Evolutionary conservation across 2,113 vertebrate genomes (phyloP), one percentile per base, ranked within the genome.

Genomic region (Stigmatopora argus): DNA sequence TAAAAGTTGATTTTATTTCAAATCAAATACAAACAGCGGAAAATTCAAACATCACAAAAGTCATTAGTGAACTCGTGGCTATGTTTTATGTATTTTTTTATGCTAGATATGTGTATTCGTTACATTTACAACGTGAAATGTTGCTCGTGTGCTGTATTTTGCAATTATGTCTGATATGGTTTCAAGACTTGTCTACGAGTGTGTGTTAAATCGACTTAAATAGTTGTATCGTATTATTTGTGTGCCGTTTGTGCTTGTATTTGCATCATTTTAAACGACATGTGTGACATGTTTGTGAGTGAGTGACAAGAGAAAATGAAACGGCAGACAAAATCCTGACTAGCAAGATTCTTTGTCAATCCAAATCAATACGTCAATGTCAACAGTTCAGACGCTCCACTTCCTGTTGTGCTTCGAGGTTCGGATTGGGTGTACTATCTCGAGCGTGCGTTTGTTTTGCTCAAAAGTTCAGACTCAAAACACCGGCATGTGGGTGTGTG

Each of bases 21-120:
- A 69, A 70, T 49, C 61, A 49, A 48, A 19, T 51, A 38, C 52
- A 70, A 70, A 70, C 68, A 57, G 19, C 7, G 3, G 14, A 23
- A 21, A 45, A 23, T 13, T 8, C 1, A 38, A 4, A 41, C 34
- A 41, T 14, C 11, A 61, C 38, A 45, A 23, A 17, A 12, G 35
- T 44, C 2, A 53, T 41, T 41, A 8, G 38, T 41, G 38, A 8
- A 41, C 9, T 41, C 26, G 2, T n/a, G n/a, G n/a, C n/a, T 51
- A 3, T 52, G 10, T 52, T 18, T 8, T 49, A 49, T 49, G 48
- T 8, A 8, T 49, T 2, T n/a, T 51, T 51, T 7, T 7, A 1
- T 41, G 38, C 9, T 7, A 3, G 9, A 18, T 19, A 7, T 51
- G 48, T 53, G 9, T 53, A 21, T 53, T 53, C 3, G 19, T n/a